Conservation (phyloP, 2,888 invertebrate species). For the Dolichopus griseipennis region DNA sequence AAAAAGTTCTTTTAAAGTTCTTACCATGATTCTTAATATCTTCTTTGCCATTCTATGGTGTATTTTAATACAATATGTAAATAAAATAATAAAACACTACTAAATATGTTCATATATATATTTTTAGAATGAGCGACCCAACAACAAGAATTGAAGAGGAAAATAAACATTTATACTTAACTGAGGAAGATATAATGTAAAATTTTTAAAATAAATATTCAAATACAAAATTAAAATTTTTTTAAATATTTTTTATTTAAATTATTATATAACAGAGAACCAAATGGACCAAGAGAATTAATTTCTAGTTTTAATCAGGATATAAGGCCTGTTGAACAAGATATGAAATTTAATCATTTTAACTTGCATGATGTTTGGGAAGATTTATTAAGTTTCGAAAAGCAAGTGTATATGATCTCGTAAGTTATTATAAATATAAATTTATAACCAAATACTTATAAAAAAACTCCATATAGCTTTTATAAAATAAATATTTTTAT, state of each 20-base stretch:
- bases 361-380: slow-evolving; percentile 16
- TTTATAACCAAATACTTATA: no score
- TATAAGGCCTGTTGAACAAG: slow-evolving; percentile 12
- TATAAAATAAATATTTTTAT: no score
- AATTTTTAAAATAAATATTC: not conserved
- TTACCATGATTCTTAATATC: no score
- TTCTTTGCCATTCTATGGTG: no score
- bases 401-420: not conserved
- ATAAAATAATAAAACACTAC: no score
- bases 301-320: not conserved
- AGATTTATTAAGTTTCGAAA: slow-evolving; percentile 7
- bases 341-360: slow-evolving; percentile 15
- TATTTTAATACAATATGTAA: no score
- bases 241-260: no score
- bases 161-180: slow-evolving; percentile 9
- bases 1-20: no score
- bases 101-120: no score
- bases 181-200: slow-evolving; percentile 1
- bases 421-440: no score
- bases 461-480: no score
- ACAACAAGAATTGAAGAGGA: slow-evolving; percentile 24
- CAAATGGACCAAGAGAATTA: not conserved
- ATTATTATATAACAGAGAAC: not conserved
- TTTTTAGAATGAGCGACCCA: slow-evolving; percentile 17
- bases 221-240: no score